phyloP scores from a whole-genome alignment of 92 coral and sea anemone genomes.

The Parazoanthus darwini region DNA sequence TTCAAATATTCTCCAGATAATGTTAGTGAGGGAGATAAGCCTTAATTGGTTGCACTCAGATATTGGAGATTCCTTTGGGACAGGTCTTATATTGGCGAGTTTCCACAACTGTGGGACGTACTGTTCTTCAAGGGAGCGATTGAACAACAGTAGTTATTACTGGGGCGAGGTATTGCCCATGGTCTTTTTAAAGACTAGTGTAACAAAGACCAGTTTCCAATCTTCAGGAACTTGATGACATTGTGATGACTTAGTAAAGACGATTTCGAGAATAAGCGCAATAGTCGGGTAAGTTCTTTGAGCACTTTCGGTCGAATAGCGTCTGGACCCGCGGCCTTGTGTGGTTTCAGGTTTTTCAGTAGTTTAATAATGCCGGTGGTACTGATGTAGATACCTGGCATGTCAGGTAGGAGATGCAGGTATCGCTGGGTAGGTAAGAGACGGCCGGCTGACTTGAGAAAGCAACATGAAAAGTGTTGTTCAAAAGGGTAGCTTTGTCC shows the following conservation, averaged over 20 bases:
- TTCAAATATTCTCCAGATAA: slow-evolving; percentile 48
- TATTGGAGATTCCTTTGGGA: slow-evolving; percentile 48
- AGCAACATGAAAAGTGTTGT: slow-evolving; percentile 3
- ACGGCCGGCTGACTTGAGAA: neutral
- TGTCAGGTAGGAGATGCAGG: neutral
- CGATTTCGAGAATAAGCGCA: neutral
- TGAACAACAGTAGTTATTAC: slow-evolving; percentile 15
- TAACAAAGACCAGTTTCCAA: neutral
- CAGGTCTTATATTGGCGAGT: slow-evolving; percentile 40
- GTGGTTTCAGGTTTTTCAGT: neutral
- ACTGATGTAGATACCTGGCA: neutral
- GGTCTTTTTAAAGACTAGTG: too few relatives aligned
- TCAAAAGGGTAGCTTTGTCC: neutral
- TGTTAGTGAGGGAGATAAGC: slow-evolving; percentile 39
- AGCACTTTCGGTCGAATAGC: neutral
- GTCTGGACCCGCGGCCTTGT: neutral
- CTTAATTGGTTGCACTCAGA: slow-evolving; percentile 37
- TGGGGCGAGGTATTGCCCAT: slow-evolving; percentile 28
- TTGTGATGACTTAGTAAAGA: neutral
- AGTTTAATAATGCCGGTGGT: neutral
- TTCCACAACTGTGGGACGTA: slow-evolving; percentile 30
- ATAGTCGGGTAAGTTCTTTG: neutral
- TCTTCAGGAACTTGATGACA: neutral
- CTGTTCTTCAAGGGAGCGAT: slow-evolving; percentile 29
- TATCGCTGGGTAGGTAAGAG: neutral